phyloP scores from a whole-genome alignment of 2,797 vertebrate genomes.

The Hippocampus kuda region DNA sequence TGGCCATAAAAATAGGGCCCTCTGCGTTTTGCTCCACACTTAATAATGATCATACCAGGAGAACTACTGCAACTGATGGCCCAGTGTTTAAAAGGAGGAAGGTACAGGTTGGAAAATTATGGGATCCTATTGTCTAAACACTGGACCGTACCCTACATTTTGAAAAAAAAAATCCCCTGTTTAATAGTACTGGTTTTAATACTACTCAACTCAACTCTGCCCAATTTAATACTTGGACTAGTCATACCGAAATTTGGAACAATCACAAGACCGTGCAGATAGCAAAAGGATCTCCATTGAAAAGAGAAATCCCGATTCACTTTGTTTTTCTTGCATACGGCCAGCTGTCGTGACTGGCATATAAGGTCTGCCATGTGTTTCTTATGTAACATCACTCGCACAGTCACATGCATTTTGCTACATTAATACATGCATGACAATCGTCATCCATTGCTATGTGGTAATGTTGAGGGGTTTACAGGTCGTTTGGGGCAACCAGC shows the following conservation, averaged over 20 bases:
- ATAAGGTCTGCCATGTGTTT: neutral
- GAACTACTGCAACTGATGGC: too few species aligned
- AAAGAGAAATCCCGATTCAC: constrained; percentile 16
- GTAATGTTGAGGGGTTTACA: constrained; percentile 8
- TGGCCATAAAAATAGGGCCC: too few species aligned
- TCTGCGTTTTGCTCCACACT: too few species aligned
- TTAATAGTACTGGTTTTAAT: neutral
- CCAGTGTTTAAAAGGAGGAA: too few species aligned
- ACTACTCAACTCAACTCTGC: neutral
- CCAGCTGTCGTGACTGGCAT: constrained; percentile 3
- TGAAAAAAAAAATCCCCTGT: neutral
- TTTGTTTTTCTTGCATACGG: constrained; percentile 1
- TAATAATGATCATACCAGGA: too few species aligned
- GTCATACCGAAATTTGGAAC: constrained; percentile 7
- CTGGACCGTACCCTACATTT: too few species aligned
- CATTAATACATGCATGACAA: constrained; percentile 10
- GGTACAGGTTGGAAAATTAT: too few species aligned
- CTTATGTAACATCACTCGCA: constrained; percentile 21
- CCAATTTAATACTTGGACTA: neutral
- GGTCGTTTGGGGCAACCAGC: constrained; percentile 16
- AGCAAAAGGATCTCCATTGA: constrained; percentile 15
- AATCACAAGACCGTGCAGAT: constrained; percentile 17
- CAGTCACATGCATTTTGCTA: constrained; percentile 13
- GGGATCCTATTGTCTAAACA: too few species aligned
- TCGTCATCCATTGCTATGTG: neutral